These are phyloP conservation scores for Semnornis frantzii DNA, from an alignment of 2,113 vertebrate genomes.

Conservation along the genomic window DNA sequence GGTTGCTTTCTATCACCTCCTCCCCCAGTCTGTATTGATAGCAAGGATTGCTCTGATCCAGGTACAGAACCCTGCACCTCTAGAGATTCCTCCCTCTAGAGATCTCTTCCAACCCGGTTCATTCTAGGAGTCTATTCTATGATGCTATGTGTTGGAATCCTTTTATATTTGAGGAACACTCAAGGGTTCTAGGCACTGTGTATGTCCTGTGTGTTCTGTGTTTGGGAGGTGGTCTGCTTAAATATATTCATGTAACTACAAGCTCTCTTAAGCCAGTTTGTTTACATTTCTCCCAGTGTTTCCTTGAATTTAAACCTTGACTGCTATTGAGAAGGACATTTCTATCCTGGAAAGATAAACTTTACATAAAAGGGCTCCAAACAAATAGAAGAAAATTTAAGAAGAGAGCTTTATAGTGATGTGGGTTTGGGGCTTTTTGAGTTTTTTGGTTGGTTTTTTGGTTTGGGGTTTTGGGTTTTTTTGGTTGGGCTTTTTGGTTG, in stretches of 20 bases:
- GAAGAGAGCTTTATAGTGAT: neutral
- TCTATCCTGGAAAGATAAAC: neutral
- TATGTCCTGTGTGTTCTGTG: neutral
- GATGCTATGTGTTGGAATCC: neutral
- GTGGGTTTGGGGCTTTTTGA: neutral
- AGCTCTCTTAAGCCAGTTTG: neutral
- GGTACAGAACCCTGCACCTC: no score
- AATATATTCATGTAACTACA: neutral
- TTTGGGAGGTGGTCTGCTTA: neutral
- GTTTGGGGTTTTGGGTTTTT: no score
- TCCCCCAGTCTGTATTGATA: no score
- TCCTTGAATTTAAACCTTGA: neutral
- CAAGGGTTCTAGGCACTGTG: neutral
- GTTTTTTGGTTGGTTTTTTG: no score
- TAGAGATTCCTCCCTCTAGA: no score
- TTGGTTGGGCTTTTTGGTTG: no score
- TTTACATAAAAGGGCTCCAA: neutral
- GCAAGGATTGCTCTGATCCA: no score
- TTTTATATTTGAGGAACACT: neutral
- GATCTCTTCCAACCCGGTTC: no score
- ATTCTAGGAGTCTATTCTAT: no score
- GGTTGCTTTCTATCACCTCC: no score
- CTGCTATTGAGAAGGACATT: neutral
- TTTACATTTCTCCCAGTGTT: neutral
- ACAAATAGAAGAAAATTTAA: neutral